These are phyloP conservation scores for Corythoichthys haematopterus DNA, from an alignment of 2,113 vertebrate genomes.

Conservation along the genomic window DNA sequence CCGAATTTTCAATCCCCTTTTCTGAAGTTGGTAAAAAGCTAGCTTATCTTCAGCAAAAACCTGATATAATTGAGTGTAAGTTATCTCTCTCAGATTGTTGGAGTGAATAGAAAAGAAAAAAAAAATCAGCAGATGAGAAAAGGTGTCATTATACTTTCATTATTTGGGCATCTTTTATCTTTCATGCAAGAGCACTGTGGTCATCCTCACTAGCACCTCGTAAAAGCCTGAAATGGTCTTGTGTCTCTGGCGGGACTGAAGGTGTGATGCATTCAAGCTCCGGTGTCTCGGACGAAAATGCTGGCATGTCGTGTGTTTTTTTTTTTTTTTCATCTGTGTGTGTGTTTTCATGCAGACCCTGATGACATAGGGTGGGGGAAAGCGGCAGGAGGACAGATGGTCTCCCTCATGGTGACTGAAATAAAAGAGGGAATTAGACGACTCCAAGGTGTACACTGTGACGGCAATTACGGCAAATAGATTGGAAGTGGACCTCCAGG, in stretches of 20 bases:
- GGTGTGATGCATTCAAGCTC: conserved; percentile 54
- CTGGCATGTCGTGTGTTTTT: conserved; percentile 35
- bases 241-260: conserved; percentile 44
- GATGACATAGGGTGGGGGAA: conserved; percentile 51
- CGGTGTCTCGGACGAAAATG: conserved; percentile 36
- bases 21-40: not conserved
- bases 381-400: conserved; percentile 88
- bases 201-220: conserved; percentile 64
- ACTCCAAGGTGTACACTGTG: conserved; percentile 92
- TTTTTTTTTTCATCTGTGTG: conserved; percentile 6
- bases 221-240: conserved; percentile 57
- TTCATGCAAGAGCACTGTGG: conserved; percentile 49
- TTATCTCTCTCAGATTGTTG: conserved; percentile 16
- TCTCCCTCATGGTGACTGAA: conserved; percentile 93
- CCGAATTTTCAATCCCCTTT: too few relatives aligned
- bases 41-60: conserved; percentile 15
- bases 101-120: not conserved
- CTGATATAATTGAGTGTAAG: conserved; percentile 1
- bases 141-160: conserved; percentile 52
- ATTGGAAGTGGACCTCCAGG: conserved; percentile 89
- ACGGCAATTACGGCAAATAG: conserved; percentile 99
- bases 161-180: conserved; percentile 40
- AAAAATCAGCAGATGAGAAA: conserved; percentile 45
- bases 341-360: conserved; percentile 34
- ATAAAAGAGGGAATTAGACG: conserved; percentile 97